A percentile compares a stretch with the other conserved stretches of the same genome.
Evolutionary conservation across 2,888 invertebrate species (phyloP).

Genomic region (Lymantria monacha): DNA sequence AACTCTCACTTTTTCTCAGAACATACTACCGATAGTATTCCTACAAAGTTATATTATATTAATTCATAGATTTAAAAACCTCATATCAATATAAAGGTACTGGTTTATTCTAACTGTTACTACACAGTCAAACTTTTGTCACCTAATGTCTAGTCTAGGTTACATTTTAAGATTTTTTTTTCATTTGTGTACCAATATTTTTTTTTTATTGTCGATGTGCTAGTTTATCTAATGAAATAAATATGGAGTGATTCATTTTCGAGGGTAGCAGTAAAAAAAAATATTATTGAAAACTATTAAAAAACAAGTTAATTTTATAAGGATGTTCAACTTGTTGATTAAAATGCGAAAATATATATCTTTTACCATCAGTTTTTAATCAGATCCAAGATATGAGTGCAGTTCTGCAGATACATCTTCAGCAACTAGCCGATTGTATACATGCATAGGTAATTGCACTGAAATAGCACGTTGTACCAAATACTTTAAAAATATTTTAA

Average conservation of each 20-base stretch:
- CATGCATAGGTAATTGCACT: background rate
- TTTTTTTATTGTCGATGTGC: slow-evolving; percentile 29
- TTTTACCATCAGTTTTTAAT: too few relatives aligned
- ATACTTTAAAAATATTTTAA: background rate
- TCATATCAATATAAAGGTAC: slow-evolving; percentile 15
- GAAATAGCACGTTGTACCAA: background rate
- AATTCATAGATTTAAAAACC: slow-evolving; percentile 18
- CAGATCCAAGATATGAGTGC: too few relatives aligned
- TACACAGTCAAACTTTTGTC: background rate
- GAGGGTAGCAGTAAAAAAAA: slow-evolving; percentile 7
- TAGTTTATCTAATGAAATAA: slow-evolving; percentile 22
- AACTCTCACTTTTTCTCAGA: background rate
- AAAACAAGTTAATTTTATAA: background rate
- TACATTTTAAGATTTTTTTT: slow-evolving; percentile 8
- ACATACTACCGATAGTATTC: slow-evolving; percentile 6
- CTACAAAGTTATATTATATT: slow-evolving; percentile 13
- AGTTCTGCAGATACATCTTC: too few relatives aligned
- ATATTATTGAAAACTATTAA: background rate
- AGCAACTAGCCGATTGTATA: background rate
- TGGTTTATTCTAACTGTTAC: slow-evolving; percentile 9
- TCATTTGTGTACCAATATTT: slow-evolving; percentile 14
- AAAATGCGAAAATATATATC: too few relatives aligned
- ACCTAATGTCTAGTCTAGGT: background rate
- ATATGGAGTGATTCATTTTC: slow-evolving; percentile 11
- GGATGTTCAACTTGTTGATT: too few relatives aligned